These are phyloP conservation scores for Polyploca ridens DNA, from an alignment of 2,888 invertebrate genomes.

Conservation along the genomic window DNA sequence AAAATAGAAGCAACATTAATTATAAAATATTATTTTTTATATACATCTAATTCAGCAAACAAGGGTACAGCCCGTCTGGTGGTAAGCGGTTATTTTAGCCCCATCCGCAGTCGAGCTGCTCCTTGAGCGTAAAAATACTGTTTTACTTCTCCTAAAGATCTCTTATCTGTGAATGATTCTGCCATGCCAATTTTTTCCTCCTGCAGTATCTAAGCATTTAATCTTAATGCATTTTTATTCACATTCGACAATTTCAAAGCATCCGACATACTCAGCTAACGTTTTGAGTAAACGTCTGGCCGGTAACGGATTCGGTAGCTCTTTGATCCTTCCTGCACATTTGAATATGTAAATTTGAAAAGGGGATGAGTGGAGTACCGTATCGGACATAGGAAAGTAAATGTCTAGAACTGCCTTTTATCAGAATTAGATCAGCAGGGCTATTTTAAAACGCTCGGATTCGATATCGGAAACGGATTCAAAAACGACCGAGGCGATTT, in stretches of 20 bases:
- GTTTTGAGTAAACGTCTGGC: constrained; percentile 35
- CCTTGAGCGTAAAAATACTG: too few relatives aligned
- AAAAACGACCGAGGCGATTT: too few relatives aligned
- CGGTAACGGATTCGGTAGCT: constrained; percentile 43
- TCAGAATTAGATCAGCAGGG: not conserved
- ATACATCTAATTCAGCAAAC: too few relatives aligned
- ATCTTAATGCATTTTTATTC: not conserved
- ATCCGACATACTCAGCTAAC: constrained; percentile 20
- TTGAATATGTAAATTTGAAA: constrained; percentile 66
- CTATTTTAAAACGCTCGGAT: too few relatives aligned
- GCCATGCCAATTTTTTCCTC: not conserved
- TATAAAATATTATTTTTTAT: not conserved
- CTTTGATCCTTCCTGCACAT: constrained; percentile 60
- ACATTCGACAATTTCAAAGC: constrained; percentile 16
- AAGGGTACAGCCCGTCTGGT: too few relatives aligned
- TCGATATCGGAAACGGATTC: too few relatives aligned
- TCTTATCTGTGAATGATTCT: not conserved
- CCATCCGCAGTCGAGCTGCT: too few relatives aligned
- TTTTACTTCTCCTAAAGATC: too few relatives aligned
- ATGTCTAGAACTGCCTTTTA: not conserved
- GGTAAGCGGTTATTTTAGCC: too few relatives aligned
- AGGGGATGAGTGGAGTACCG: constrained; percentile 19
- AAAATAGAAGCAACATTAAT: not conserved
- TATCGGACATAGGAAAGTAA: not conserved
- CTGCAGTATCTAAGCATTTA: not conserved